These are phyloP conservation scores for Osedax frankpressi DNA, from an alignment of 2,888 invertebrate species.

Conservation along the genomic window DNA sequence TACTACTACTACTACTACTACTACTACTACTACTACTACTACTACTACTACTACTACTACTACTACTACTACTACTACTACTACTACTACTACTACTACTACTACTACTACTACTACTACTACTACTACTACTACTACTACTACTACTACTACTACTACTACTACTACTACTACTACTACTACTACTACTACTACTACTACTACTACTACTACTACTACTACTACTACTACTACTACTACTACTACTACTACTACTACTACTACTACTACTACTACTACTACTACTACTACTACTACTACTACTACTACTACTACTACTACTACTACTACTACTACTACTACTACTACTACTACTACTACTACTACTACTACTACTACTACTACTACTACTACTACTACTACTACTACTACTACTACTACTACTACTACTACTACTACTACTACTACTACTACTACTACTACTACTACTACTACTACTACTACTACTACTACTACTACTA, in stretches of 20 bases:
- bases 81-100: neutral
- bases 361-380: slow-evolving; percentile 3
- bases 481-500: neutral
- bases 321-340: slow-evolving; percentile 14
- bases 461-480: neutral
- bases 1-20: neutral
- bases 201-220: neutral
- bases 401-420: neutral
- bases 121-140: slow-evolving; percentile 10
- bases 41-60: neutral
- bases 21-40: neutral
- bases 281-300: neutral
- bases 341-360: neutral
- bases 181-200: slow-evolving; percentile 8
- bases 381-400: neutral
- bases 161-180: slow-evolving; percentile 15
- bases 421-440: neutral
- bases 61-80: neutral
- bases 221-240: neutral
- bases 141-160: slow-evolving; percentile 14
- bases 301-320: neutral
- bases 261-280: slow-evolving; percentile 8
- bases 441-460: neutral
- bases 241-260: slow-evolving; percentile 1
- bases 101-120: slow-evolving; percentile 6